A percentile compares a stretch with the other conserved stretches of the same genome.
These are phyloP conservation scores for Eupeodes luniger DNA, from an alignment of 2,888 invertebrate species.

Conservation along the genomic window DNA sequence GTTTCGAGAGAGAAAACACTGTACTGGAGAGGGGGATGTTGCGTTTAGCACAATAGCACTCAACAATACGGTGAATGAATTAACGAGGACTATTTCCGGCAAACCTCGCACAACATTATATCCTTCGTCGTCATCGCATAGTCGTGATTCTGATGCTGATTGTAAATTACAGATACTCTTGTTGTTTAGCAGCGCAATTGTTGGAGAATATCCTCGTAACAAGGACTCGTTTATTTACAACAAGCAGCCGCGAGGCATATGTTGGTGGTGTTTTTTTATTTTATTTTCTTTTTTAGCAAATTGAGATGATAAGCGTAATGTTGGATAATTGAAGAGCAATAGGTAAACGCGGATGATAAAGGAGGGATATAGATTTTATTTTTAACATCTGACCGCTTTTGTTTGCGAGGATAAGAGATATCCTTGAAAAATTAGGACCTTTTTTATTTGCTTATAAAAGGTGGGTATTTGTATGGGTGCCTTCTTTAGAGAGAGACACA, in stretches of 20 bases:
- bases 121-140: neutral
- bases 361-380: constrained; percentile 17
- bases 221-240: neutral
- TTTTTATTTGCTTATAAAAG: neutral
- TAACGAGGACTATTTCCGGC: constrained; percentile 74
- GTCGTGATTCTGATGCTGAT: constrained; percentile 13
- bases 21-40: constrained; percentile 31
- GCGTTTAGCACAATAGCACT: constrained; percentile 44
- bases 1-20: constrained; percentile 5
- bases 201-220: neutral
- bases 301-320: constrained; percentile 23
- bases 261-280: constrained; percentile 46
- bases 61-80: constrained; percentile 67
- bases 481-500: neutral
- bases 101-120: constrained; percentile 61
- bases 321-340: constrained; percentile 37
- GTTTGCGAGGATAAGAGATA: neutral
- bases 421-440: neutral
- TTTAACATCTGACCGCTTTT: constrained; percentile 19
- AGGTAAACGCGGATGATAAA: neutral
- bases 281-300: neutral
- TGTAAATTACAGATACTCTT: constrained; percentile 54
- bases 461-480: neutral
- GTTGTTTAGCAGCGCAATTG: constrained; percentile 32
- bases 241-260: constrained; percentile 47